Evolutionary conservation across 2,113 vertebrate species (phyloP).

Genomic region (Solea senegalensis): DNA sequence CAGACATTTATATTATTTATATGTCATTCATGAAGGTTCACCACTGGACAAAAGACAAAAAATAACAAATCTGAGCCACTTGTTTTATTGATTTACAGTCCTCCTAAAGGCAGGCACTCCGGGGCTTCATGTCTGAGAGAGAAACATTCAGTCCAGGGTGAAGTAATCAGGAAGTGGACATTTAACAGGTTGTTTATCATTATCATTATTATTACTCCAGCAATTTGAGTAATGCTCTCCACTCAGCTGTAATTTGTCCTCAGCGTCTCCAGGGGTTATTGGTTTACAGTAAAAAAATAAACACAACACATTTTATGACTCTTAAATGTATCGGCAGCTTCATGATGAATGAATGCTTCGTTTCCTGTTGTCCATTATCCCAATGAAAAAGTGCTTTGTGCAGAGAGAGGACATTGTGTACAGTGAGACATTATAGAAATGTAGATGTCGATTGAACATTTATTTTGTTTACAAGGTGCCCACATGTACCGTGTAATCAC

Average conservation of each 20-base stretch:
- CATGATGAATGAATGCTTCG: too few relatives aligned
- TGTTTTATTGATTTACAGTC: slow-evolving; percentile 49
- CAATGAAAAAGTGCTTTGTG: too few relatives aligned
- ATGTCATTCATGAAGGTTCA: neutral
- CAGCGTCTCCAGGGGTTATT: slow-evolving; percentile 23
- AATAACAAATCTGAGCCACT: slow-evolving; percentile 9
- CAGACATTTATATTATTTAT: too few relatives aligned
- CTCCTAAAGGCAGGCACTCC: slow-evolving; percentile 46
- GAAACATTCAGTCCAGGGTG: neutral
- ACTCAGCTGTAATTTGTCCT: slow-evolving; percentile 16
- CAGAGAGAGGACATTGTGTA: too few relatives aligned
- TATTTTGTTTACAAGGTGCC: too few relatives aligned
- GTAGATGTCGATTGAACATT: too few relatives aligned
- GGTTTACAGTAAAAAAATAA: slow-evolving; percentile 37
- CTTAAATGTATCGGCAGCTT: too few relatives aligned
- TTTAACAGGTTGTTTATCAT: slow-evolving; percentile 13
- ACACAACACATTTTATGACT: neutral
- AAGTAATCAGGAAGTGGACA: slow-evolving; percentile 35
- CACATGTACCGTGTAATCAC: too few relatives aligned
- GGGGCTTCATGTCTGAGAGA: slow-evolving; percentile 19
- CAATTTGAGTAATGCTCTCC: slow-evolving; percentile 11
- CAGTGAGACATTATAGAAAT: too few relatives aligned
- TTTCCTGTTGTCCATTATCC: too few relatives aligned
- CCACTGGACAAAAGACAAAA: slow-evolving; percentile 11
- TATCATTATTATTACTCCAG: slow-evolving; percentile 21